phyloP scores from a whole-genome alignment of 2,888 invertebrate species.

The Papilio gigon region DNA sequence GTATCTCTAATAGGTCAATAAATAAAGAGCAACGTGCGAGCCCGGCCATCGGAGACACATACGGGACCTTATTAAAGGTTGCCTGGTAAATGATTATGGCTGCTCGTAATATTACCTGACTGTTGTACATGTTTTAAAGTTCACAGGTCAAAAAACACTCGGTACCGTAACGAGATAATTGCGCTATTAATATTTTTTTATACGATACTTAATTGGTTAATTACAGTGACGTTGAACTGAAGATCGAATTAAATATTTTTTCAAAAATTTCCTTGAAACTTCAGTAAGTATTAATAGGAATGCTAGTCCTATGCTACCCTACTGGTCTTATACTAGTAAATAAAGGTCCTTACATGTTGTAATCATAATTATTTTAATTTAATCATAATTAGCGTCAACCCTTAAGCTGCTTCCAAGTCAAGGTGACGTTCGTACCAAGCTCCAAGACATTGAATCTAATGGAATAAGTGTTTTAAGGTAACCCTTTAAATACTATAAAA shows the following conservation, averaged over 20 bases:
- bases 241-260: background rate
- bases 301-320: too few species aligned
- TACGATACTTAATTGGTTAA: background rate
- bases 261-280: background rate
- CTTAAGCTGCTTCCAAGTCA: background rate
- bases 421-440: background rate
- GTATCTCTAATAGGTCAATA: conserved; percentile 83
- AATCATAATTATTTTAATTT: too few species aligned
- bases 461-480: background rate
- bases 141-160: conserved; percentile 57
- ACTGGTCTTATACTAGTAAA: too few species aligned
- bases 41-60: conserved; percentile 80
- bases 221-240: background rate
- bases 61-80: conserved; percentile 75
- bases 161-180: conserved; percentile 2
- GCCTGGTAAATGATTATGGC: conserved; percentile 65
- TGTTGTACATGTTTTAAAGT: conserved; percentile 69
- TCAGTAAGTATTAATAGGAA: background rate
- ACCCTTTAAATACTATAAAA: background rate
- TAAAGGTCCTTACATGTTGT: background rate
- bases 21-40: conserved; percentile 81
- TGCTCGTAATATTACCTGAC: conserved; percentile 66
- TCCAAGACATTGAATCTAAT: background rate
- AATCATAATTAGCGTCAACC: background rate
- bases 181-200: conserved; percentile 7